A percentile compares a stretch with the other conserved stretches of the same genome.
These are phyloP conservation scores for Climacteris rufus DNA, from an alignment of 2,113 vertebrate genomes.

Conservation along the genomic window DNA sequence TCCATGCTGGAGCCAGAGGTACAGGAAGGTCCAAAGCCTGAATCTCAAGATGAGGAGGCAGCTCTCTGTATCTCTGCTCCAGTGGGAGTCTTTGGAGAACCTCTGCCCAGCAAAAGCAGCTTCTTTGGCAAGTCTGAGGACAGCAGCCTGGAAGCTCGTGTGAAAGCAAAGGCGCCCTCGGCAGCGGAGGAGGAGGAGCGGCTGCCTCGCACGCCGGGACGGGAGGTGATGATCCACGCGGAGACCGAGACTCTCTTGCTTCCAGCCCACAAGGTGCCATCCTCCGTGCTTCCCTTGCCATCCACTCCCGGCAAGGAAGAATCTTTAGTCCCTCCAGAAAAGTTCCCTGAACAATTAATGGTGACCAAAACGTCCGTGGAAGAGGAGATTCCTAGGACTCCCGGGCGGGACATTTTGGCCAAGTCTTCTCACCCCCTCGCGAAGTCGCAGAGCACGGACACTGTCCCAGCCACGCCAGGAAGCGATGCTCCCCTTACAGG, in stretches of 20 bases:
- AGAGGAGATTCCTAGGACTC: slow-evolving; percentile 90
- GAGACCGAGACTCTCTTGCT: slow-evolving; percentile 63
- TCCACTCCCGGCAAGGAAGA: slow-evolving; percentile 68
- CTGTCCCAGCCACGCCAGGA: slow-evolving; percentile 85
- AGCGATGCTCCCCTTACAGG: slow-evolving; percentile 86
- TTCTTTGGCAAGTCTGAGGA: slow-evolving; percentile 61
- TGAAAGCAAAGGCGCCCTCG: slow-evolving; percentile 57
- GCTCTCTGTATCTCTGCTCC: slow-evolving; percentile 71
- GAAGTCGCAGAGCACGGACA: slow-evolving; percentile 91
- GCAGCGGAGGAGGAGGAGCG: slow-evolving; percentile 68
- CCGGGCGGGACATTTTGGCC: slow-evolving; percentile 83
- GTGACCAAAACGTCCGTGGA: slow-evolving; percentile 77
- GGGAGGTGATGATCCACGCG: slow-evolving; percentile 54
- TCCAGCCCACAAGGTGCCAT: slow-evolving; percentile 61
- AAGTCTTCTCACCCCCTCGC: slow-evolving; percentile 73
- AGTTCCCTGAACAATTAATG: slow-evolving; percentile 48
- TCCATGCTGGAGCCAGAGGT: slow-evolving; percentile 61
- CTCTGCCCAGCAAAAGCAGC: slow-evolving; percentile 19
- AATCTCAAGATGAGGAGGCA: slow-evolving; percentile 59
- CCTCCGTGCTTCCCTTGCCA: slow-evolving; percentile 76
- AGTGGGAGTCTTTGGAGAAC: slow-evolving; percentile 64
- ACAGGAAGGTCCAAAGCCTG: slow-evolving; percentile 58
- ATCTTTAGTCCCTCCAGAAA: slow-evolving; percentile 58
- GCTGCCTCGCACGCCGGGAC: slow-evolving; percentile 72
- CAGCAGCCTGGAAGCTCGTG: slow-evolving; percentile 64